Evolutionary conservation across 2,888 invertebrate species (phyloP).

Genomic region (Orthonevra nobilis): DNA sequence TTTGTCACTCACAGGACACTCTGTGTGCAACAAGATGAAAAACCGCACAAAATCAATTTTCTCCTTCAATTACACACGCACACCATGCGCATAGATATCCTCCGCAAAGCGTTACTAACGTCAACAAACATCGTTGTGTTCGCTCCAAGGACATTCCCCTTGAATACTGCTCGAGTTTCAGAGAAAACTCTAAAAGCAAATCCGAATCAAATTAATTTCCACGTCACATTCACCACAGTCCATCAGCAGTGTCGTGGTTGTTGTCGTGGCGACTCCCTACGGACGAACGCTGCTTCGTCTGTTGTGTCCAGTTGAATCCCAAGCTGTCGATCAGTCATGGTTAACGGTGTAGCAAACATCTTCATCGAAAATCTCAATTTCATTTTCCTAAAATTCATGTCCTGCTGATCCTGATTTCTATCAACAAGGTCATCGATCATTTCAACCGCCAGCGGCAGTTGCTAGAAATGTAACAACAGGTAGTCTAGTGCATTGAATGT

Average conservation of each 20-base stretch:
- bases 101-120: conserved; percentile 14
- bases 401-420: conserved; percentile 55
- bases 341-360: conserved; percentile 48
- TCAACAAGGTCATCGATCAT: conserved; percentile 66
- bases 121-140: conserved; percentile 37
- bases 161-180: conserved; percentile 26
- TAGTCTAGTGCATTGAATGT: conserved; percentile 30
- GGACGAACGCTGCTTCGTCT: too few relatives aligned
- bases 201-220: conserved; percentile 65
- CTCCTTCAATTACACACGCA: conserved; percentile 64
- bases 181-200: conserved; percentile 31
- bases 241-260: not conserved
- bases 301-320: conserved; percentile 20
- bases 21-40: conserved; percentile 19
- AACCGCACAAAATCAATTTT: conserved; percentile 67
- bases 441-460: conserved; percentile 19
- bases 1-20: conserved; percentile 44
- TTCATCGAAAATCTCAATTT: conserved; percentile 23
- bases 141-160: too few relatives aligned
- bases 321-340: conserved; percentile 61
- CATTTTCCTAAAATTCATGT: conserved; percentile 4
- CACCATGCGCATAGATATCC: not conserved
- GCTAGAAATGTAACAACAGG: conserved; percentile 52
- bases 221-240: conserved; percentile 57
- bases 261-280: not conserved